Evolutionary conservation across 2,113 vertebrate genomes (phyloP).

Genomic region (Alaudala cheleensis): DNA sequence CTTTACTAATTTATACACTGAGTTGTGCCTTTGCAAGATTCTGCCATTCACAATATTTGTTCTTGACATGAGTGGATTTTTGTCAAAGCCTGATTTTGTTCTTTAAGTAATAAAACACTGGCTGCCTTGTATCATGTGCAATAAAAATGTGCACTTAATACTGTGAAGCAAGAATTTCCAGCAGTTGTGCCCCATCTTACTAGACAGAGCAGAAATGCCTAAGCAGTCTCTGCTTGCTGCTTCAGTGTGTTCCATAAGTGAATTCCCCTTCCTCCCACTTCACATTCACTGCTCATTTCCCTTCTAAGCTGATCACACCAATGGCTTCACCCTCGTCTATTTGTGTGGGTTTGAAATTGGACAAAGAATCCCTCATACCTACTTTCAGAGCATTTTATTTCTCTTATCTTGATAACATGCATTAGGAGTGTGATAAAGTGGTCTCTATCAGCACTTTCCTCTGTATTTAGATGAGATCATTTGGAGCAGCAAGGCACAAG

Average conservation of each 20-base stretch:
- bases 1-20: background rate
- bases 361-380: background rate
- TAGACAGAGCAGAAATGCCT: background rate
- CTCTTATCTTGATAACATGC: background rate
- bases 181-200: background rate
- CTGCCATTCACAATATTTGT: background rate
- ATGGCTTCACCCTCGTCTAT: background rate
- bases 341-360: background rate
- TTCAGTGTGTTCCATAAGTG: background rate
- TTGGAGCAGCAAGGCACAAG: background rate
- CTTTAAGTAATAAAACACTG: background rate
- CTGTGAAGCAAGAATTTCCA: background rate
- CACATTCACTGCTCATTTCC: background rate
- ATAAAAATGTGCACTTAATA: background rate
- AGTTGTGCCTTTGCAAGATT: background rate
- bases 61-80: accelerated
- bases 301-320: background rate
- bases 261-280: background rate
- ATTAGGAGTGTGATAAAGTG: background rate
- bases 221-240: background rate
- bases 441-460: background rate
- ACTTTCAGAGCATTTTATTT: background rate
- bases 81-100: background rate
- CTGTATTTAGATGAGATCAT: conserved; percentile 2
- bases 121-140: background rate